phyloP scores from a whole-genome alignment of 1,140 invertebrate genomes.

The Spodoptera litura region DNA sequence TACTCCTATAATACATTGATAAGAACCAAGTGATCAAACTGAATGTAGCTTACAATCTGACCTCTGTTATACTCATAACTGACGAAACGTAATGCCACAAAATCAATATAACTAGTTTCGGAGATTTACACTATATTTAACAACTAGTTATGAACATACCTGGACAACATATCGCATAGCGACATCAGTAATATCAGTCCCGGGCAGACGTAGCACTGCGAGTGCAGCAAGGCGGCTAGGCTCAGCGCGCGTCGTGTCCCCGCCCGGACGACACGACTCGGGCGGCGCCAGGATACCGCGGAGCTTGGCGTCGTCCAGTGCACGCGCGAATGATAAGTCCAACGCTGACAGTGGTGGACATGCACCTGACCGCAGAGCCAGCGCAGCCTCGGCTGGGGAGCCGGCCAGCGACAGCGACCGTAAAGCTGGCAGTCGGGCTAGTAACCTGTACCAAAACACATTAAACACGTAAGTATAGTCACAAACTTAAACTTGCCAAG shows the following conservation, averaged over 20 bases:
- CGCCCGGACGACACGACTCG: slow-evolving; percentile 93
- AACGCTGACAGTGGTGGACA: slow-evolving; percentile 93
- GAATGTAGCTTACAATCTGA: no score
- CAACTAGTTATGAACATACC: slow-evolving; percentile 52
- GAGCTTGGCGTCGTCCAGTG: slow-evolving; percentile 93
- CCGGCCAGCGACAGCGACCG: slow-evolving; percentile 93
- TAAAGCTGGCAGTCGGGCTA: slow-evolving; percentile 93
- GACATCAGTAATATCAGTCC: slow-evolving; percentile 96
- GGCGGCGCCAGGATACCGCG: slow-evolving; percentile 94
- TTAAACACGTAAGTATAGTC: no score
- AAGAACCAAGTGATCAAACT: no score
- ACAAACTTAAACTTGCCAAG: no score
- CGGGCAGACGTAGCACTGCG: slow-evolving; percentile 91
- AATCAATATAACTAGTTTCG: no score
- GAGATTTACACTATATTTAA: no score
- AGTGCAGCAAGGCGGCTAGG: slow-evolving; percentile 93
- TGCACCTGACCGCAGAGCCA: slow-evolving; percentile 93
- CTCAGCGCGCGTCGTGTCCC: slow-evolving; percentile 93
- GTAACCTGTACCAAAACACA: slow-evolving; percentile 81
- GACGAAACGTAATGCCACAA: no score
- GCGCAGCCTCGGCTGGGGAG: slow-evolving; percentile 92
- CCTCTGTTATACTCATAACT: no score
- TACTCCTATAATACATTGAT: no score
- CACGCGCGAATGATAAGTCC: slow-evolving; percentile 89
- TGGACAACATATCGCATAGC: slow-evolving; percentile 89